Base-by-base conservation (phyloP, 2,113 vertebrate genomes). In the Vombatus ursinus region DNA sequence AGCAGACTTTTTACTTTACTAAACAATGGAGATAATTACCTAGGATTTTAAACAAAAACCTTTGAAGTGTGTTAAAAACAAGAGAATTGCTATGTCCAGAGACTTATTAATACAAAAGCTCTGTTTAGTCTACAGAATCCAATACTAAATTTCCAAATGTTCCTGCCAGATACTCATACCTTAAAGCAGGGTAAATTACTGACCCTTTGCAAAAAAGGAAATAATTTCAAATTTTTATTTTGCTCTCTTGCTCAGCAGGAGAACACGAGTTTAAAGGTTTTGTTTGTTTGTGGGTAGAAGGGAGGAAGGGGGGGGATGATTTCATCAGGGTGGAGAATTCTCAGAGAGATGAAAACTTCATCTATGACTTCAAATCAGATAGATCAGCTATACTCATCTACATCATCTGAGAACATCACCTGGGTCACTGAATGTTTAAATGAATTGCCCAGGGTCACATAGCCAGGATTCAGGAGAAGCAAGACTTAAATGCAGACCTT, bases 11-110 rank as follows among this genome's bases (percentile, higher is more conserved):
- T 77, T 47, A 91, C 92, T 97, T 94, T 96, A 96, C 93, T 94
- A 96, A 97, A 89, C 51, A 95, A 54, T 92, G 77, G 49, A 95
- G 92, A 2, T 0, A 8, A 96, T 97, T 97, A 96, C 37, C 90
- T 93, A 54, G 94, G 94, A 31, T 96, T 91, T 0, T 95, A 77
- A 97, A 95, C 22, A 93, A 90, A 94, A 91, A 90, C 8, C 44
- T 97, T 97, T 95, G 92, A 3, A 94, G 61, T 22, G 22, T n/a
- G 23, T 93, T 97, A 91, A 98, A 95, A 98, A 96, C 14, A 0
- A 77, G 16, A 96, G 44, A n/a, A 93, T 91, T 95, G 5, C 50
- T 96, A 97, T 95, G 57, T 93, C 94, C 94, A 84, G 96, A 93
- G 52, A 90, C 92, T 94, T 54, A 96, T 50, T 96, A 96, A 96